phyloP scores from a whole-genome alignment of 2,888 invertebrate genomes.

The Tortricodes alternella region DNA sequence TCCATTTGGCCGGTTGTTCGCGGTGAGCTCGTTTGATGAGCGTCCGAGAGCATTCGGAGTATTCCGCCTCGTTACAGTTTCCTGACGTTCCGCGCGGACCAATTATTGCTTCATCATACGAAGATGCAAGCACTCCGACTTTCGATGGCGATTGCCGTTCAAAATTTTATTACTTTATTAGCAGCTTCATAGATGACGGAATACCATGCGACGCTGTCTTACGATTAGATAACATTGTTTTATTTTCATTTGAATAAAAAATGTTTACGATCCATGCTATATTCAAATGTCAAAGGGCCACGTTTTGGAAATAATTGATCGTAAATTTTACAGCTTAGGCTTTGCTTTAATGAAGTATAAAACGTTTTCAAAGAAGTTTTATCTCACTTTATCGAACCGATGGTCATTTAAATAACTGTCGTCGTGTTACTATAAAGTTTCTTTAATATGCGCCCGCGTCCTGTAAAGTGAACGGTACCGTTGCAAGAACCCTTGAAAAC shows the following conservation, averaged over 20 bases:
- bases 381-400: not conserved
- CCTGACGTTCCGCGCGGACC: constrained; percentile 44
- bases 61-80: constrained; percentile 48
- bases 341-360: constrained; percentile 16
- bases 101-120: constrained; percentile 36
- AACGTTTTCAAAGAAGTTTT: not conserved
- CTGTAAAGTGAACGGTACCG: constrained; percentile 24
- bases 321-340: constrained; percentile 11
- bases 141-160: constrained; percentile 23
- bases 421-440: constrained; percentile 20
- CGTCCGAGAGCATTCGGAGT: constrained; percentile 41
- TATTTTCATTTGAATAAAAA: constrained; percentile 16
- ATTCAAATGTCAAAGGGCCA: constrained; percentile 12
- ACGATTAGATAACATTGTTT: constrained; percentile 28
- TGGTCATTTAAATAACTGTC: no score
- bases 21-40: constrained; percentile 40
- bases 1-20: constrained; percentile 25
- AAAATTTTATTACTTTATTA: constrained; percentile 34
- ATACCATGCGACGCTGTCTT: constrained; percentile 6
- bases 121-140: constrained; percentile 15
- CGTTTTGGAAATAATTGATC: constrained; percentile 17
- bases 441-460: constrained; percentile 13
- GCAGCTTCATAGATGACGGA: constrained; percentile 22
- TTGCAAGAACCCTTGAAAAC: constrained; percentile 25
- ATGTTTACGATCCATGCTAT: constrained; percentile 2